Evolutionary conservation across 2,113 vertebrate species (phyloP).

Genomic region (Otis tarda): DNA sequence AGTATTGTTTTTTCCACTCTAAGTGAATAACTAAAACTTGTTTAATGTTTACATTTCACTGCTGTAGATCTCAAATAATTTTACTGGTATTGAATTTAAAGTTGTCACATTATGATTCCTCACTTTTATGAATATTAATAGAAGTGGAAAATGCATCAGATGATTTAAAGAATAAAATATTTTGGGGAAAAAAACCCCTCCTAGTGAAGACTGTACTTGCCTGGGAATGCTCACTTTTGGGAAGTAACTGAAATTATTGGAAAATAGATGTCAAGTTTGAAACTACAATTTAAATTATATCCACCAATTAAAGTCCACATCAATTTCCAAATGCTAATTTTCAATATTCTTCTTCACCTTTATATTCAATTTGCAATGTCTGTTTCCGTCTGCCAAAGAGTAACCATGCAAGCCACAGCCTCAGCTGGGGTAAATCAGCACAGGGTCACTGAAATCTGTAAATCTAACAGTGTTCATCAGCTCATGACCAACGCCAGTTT

Average conservation of each 20-base stretch:
- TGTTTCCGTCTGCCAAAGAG: neutral
- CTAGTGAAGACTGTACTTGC: neutral
- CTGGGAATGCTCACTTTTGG: neutral
- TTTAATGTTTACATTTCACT: constrained; percentile 53
- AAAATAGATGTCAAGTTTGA: neutral
- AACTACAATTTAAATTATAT: neutral
- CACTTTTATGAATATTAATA: constrained; percentile 54
- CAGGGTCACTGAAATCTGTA: neutral
- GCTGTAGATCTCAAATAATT: constrained; percentile 33
- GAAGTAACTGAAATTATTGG: neutral
- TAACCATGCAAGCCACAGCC: neutral
- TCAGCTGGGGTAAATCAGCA: neutral
- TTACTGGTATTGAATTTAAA: constrained; percentile 46
- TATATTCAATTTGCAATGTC: neutral
- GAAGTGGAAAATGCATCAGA: neutral
- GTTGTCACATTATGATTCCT: constrained; percentile 25
- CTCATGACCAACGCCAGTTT: neutral
- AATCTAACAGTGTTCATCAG: neutral
- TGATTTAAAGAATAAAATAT: constrained; percentile 1
- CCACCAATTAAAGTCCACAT: neutral
- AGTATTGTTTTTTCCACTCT: neutral
- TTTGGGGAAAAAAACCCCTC: neutral
- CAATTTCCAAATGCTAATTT: neutral
- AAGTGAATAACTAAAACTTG: constrained; percentile 21
- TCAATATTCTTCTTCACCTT: neutral